Evolutionary conservation across 2,888 invertebrate species (phyloP).

Genomic region (Ceramica pisi): DNA sequence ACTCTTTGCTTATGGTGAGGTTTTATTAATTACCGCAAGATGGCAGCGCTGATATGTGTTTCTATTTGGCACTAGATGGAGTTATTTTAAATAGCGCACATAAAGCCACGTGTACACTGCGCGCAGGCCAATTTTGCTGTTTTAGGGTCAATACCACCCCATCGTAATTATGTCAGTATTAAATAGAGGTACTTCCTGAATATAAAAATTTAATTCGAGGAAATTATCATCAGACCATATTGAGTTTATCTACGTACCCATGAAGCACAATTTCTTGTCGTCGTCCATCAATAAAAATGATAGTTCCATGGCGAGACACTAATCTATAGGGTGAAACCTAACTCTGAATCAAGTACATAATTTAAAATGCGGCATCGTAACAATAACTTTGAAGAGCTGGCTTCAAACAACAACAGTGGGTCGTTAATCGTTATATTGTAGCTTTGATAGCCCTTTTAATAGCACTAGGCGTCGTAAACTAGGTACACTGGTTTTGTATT

Average conservation of each 20-base stretch:
- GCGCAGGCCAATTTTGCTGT: not conserved
- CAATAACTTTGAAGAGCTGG: slow-evolving; percentile 36
- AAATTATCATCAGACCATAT: not conserved
- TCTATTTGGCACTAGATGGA: slow-evolving; percentile 46
- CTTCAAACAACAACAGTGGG: slow-evolving; percentile 49
- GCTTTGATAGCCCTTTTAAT: slow-evolving; percentile 56
- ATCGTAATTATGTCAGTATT: not conserved
- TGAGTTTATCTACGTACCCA: not conserved
- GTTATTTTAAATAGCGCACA: not conserved
- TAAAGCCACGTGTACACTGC: not conserved
- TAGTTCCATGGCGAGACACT: not conserved
- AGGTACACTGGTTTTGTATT: slow-evolving; percentile 23
- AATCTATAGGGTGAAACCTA: not conserved
- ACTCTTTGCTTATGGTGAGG: slow-evolving; percentile 41
- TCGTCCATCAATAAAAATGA: not conserved
- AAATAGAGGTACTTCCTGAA: not conserved
- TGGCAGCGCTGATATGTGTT: slow-evolving; percentile 38
- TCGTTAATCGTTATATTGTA: slow-evolving; percentile 53
- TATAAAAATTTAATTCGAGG: not conserved
- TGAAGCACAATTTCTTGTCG: not conserved
- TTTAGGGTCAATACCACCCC: not conserved
- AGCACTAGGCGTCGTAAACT: slow-evolving; percentile 50
- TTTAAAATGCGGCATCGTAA: slow-evolving; percentile 32
- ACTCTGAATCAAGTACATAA: slow-evolving; percentile 9
- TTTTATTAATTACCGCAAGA: slow-evolving; percentile 21